Evolutionary conservation across 2,113 vertebrate genomes (phyloP), one percentile per base, ranked within the genome.

Genomic region (Peucedramus taeniatus): DNA sequence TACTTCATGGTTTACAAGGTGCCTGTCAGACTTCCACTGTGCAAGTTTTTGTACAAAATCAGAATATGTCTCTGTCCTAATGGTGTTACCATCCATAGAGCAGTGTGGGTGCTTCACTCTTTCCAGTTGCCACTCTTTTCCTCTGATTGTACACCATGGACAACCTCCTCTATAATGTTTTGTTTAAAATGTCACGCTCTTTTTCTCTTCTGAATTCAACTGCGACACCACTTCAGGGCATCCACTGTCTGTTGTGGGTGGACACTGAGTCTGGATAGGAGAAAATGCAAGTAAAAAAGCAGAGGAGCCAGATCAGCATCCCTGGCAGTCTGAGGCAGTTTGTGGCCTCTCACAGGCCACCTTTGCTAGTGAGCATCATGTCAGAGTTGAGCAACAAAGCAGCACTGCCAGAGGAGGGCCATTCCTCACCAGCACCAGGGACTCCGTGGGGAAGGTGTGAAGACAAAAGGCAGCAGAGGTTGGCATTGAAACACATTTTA

Each of bases 381-480:
- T 40, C n/a, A 93, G 57, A 79, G 13, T 4, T 51, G 42, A 49
- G 33, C 37, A 69, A 11, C 16, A 44, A 60, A 84, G 60, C 81
- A 63, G 42, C 37, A 35, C 10, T 14, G 13, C 6, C 1, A 0
- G 23, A 3, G 8, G 13, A 45, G 26, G 42, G 8, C 37, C 28
- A 26, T 24, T 83, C 47, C 23, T 87, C 68, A 59, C 18, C 59
- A 75, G 59, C 26, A 42, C 5, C 10, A 69, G 5, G 9, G 33
- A 15, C 51, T 57, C 15, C 0, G 0, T 7, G 21, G 18, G 16
- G 21, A 84, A 70, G 35, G 7, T 7, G 1, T 69, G 22, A 76
- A 56, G 49, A 30, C 42, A 77, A 49, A 49, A 77, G 28, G 28
- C 63, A 83, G 59, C 44, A 72, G 71, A 66, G 44, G 59, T 15